Conservation (phyloP, 2,113 vertebrate genomes). For the Raja brachyura region DNA sequence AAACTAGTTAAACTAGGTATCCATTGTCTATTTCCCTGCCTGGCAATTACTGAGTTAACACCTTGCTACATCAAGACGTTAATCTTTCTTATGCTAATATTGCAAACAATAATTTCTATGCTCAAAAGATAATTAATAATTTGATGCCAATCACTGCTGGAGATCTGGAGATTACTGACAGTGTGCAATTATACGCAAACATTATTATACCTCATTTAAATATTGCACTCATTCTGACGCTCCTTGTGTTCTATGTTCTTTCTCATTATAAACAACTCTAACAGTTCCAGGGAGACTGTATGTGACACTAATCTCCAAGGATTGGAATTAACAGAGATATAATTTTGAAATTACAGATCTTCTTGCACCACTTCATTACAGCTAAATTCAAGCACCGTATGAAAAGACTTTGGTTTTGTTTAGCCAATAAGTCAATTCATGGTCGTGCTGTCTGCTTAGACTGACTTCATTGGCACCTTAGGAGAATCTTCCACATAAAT, state of each 20-base stretch:
- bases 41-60: not conserved
- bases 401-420: not conserved
- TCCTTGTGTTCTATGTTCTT: not conserved
- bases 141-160: not conserved
- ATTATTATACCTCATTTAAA: conserved; percentile 8
- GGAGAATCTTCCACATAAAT: not conserved
- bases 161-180: not conserved
- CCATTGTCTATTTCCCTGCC: not conserved
- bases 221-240: not conserved
- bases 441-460: not conserved
- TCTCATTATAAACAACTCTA: conserved; percentile 24
- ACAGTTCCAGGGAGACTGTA: not conserved
- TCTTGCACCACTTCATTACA: not conserved
- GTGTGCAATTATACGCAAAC: not conserved
- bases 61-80: not conserved
- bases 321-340: conserved; percentile 16
- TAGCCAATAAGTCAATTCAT: not conserved
- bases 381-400: not conserved
- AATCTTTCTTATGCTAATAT: not conserved
- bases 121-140: not conserved
- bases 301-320: not conserved
- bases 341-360: not conserved
- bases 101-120: not conserved
- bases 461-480: not conserved
- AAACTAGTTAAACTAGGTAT: too few species aligned